Evolutionary conservation across 2,797 vertebrate genomes (phyloP), one percentile per base, ranked within the genome.

Genomic region (Peromyscus aztecus): DNA sequence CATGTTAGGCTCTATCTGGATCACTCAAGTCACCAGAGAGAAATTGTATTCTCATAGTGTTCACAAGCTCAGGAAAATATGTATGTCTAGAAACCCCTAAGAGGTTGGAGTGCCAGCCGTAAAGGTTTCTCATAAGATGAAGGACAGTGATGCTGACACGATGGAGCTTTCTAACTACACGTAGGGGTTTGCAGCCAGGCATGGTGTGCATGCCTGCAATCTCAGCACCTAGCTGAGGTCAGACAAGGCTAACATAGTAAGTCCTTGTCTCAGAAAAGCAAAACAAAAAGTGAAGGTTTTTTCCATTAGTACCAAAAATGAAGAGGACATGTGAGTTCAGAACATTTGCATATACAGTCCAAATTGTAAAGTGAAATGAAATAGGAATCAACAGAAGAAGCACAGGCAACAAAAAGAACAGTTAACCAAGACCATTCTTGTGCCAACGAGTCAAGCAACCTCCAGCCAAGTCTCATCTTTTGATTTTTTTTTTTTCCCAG

Each of bases 111-210:
- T 43, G n/a, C 27, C 27, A 31, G 6, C 76, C 65, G 76, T 57
- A 90, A 93, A 92, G 34, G 19, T 63, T 84, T 94, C 78, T 94
- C 59, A 61, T 11, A 89, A n/a, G 90, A 81, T 87, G 40, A 93
- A 81, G 24, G 40, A 67, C 5, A 86, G 3, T 31, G 31, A 82
- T 71, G 6, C 24, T 90, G 52, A 61, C 16, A 37, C 12, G 63
- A 92, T 52, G 46, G 57, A n/a, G 57, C 9, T 84, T 95, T 71
- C 67, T 61, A 65, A 23, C 89, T 80, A 77, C 73, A 95, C 77
- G 34, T 52, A 88, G 80, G n/a, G 46, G 46, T 87, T 55, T 77
- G n/a, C 59, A 90, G 34, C 12, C 24, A 19, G 59, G 43, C 37
- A 31, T 34, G 71, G 71, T 59, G 29, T 11, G 69, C 27, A 13